phyloP scores from a whole-genome alignment of 2,113 vertebrate species.

The Apodemus sylvaticus region DNA sequence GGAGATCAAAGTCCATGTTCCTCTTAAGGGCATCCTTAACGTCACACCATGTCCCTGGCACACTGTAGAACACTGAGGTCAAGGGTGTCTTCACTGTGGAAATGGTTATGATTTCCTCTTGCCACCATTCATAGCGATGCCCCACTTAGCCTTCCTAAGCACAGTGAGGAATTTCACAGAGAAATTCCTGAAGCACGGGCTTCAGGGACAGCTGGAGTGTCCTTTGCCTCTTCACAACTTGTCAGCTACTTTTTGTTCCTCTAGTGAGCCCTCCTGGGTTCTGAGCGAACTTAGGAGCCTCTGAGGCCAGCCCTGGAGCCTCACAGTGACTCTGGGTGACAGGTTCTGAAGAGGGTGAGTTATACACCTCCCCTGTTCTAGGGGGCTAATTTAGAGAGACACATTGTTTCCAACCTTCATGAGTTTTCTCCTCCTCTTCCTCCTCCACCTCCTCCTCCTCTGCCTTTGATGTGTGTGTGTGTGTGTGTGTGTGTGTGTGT shows the following conservation, averaged over 20 bases:
- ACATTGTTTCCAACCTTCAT: background rate
- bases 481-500: background rate
- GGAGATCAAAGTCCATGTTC: background rate
- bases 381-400: background rate
- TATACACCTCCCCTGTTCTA: rapidly evolving
- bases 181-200: too few species aligned
- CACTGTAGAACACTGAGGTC: background rate
- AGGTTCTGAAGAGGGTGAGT: background rate
- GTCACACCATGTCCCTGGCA: too few species aligned
- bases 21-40: rapidly evolving
- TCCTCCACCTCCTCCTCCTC: background rate
- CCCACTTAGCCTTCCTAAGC: background rate
- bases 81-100: background rate
- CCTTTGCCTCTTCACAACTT: background rate
- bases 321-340: background rate
- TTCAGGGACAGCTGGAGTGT: background rate
- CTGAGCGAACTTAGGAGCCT: background rate
- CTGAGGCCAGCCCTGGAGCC: background rate
- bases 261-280: background rate
- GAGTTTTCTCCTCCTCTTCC: background rate
- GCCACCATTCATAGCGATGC: background rate
- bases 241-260: background rate
- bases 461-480: background rate
- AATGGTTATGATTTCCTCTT: background rate
- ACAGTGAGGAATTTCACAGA: background rate